Evolutionary conservation across 1,140 invertebrate genomes (phyloP).

Genomic region (Dinoponera quadriceps): DNA sequence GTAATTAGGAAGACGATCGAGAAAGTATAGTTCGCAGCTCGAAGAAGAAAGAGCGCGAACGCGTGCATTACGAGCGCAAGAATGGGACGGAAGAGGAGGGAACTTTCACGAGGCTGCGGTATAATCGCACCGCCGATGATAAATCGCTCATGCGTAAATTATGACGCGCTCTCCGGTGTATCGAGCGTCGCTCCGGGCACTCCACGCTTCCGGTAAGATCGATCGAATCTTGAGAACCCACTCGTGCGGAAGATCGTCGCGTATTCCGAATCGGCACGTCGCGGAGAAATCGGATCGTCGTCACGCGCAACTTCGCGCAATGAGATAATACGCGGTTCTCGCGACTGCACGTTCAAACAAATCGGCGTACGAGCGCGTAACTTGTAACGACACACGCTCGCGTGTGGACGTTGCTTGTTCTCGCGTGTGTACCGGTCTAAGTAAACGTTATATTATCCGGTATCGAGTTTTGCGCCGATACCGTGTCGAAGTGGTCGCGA

Average conservation of each 20-base stretch:
- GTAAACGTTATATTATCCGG: too few species aligned
- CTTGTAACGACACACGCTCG: background rate
- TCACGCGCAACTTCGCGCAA: background rate
- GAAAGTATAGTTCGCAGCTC: constrained; percentile 13
- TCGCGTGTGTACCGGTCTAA: background rate
- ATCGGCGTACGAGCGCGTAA: background rate
- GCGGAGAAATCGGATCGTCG: constrained; percentile 9
- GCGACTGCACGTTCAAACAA: background rate
- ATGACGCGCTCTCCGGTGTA: constrained; percentile 53
- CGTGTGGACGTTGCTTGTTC: background rate
- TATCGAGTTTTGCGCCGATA: too few species aligned
- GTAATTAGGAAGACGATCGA: constrained; percentile 34
- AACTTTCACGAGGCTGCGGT: constrained; percentile 59
- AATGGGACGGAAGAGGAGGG: constrained; percentile 50
- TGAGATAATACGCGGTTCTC: background rate
- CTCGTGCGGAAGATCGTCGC: constrained; percentile 13
- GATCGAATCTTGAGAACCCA: constrained; percentile 11
- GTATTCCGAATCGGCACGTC: background rate
- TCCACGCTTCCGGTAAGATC: constrained; percentile 21
- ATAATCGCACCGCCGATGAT: constrained; percentile 41
- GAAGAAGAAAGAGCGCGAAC: background rate
- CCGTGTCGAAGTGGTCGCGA: too few species aligned
- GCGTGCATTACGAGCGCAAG: background rate
- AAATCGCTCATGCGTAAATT: constrained; percentile 61
- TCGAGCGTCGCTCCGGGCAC: background rate